Evolutionary conservation across 1,140 invertebrate genomes (phyloP).

Genomic region (Acromyrmex heyeri): DNA sequence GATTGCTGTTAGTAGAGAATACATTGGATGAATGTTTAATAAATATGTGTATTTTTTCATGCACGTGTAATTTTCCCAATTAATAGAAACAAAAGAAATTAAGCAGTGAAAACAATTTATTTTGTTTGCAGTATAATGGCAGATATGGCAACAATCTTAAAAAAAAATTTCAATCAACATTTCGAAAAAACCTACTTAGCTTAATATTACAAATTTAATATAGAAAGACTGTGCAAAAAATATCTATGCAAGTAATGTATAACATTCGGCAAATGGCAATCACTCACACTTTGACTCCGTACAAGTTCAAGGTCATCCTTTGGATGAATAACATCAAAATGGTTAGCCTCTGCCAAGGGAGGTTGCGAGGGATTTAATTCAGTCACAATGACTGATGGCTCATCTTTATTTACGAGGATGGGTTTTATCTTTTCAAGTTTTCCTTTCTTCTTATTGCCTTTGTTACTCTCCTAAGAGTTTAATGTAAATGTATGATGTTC

Average conservation of each 20-base stretch:
- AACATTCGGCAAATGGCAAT: slow-evolving; percentile 64
- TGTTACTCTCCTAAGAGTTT: slow-evolving; percentile 82
- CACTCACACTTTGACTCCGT: slow-evolving; percentile 84
- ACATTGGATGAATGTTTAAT: slow-evolving; percentile 22
- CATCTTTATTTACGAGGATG: slow-evolving; percentile 90
- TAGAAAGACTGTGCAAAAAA: slow-evolving; percentile 48
- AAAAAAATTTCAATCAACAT: slow-evolving; percentile 2
- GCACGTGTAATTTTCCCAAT: not conserved
- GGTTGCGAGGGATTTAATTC: slow-evolving; percentile 79
- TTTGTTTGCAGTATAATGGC: not conserved
- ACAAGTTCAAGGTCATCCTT: slow-evolving; percentile 93
- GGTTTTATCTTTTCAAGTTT: slow-evolving; percentile 87
- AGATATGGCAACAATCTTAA: not conserved
- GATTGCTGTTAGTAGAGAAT: slow-evolving; percentile 16
- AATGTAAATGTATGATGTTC: slow-evolving; percentile 73
- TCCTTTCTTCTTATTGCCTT: slow-evolving; percentile 86
- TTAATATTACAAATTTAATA: not conserved
- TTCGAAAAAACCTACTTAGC: not conserved
- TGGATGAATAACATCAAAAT: slow-evolving; percentile 92
- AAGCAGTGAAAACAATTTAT: not conserved
- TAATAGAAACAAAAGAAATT: not conserved
- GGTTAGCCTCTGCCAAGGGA: slow-evolving; percentile 87
- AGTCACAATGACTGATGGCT: slow-evolving; percentile 84
- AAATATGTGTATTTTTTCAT: slow-evolving; percentile 1
- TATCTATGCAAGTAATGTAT: slow-evolving; percentile 8